phyloP scores from a whole-genome alignment of 2,888 invertebrate genomes.

The Megalurothrips usitatus region DNA sequence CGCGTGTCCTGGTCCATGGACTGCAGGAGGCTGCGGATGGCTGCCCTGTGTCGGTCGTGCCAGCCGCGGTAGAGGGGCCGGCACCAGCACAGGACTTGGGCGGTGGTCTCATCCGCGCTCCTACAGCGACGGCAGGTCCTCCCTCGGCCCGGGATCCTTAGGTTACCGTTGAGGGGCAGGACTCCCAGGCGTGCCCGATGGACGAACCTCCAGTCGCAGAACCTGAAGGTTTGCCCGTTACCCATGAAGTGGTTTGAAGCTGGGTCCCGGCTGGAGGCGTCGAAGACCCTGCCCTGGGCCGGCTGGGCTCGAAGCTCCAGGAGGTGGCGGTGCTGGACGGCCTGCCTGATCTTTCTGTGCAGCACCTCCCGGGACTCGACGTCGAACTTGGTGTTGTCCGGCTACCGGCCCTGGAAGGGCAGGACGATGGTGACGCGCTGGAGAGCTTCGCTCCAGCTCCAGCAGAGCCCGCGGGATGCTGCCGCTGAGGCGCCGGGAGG shows the following conservation, averaged over 20 bases:
- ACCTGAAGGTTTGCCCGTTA: slow-evolving; percentile 40
- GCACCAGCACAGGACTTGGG: slow-evolving; percentile 45
- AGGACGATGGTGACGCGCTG: slow-evolving; percentile 34
- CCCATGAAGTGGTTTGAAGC: slow-evolving; percentile 42
- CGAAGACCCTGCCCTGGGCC: slow-evolving; percentile 41
- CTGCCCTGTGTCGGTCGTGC: slow-evolving; percentile 39
- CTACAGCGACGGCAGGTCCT: slow-evolving; percentile 41
- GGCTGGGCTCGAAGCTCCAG: slow-evolving; percentile 34
- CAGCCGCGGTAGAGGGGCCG: slow-evolving; percentile 40
- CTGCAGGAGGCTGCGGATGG: slow-evolving; percentile 35
- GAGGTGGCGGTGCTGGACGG: slow-evolving; percentile 30
- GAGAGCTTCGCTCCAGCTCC: slow-evolving; percentile 36
- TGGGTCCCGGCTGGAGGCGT: slow-evolving; percentile 33
- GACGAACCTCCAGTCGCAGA: slow-evolving; percentile 46
- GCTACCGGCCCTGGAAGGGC: not conserved
- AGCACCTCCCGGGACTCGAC: not conserved
- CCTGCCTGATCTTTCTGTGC: not conserved
- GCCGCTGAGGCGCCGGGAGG: slow-evolving; percentile 35
- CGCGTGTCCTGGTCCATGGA: not conserved
- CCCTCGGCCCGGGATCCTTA: slow-evolving; percentile 37
- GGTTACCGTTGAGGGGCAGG: slow-evolving; percentile 40
- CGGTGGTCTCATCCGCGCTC: slow-evolving; percentile 41
- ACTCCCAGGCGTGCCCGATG: too few relatives aligned
- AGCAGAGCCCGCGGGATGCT: slow-evolving; percentile 35
- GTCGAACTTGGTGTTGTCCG: not conserved